Conservation (phyloP, 37 sponge, comb jelly and placozoan genomes). For the Cladorhizidae sp. region DNA sequence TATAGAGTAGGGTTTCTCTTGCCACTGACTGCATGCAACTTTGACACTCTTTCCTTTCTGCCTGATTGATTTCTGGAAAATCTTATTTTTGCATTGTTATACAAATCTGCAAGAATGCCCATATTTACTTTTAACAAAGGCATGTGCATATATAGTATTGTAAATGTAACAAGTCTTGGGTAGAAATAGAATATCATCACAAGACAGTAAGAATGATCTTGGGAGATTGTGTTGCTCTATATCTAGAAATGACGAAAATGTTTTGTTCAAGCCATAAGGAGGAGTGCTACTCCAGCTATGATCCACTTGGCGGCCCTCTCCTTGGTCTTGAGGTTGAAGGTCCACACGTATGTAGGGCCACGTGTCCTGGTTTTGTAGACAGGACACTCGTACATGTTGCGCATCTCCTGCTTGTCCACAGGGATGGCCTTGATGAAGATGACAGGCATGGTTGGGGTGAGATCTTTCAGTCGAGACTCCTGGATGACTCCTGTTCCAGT, state of each 20-base stretch:
- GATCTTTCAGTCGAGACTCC: slow-evolving; percentile 94
- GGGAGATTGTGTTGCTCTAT: no score
- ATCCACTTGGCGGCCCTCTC: slow-evolving; percentile 97
- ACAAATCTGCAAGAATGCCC: no score
- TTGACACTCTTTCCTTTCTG: no score
- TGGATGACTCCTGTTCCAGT: slow-evolving; percentile 89
- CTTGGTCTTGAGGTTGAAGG: slow-evolving; percentile 99
- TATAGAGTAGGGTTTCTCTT: no score
- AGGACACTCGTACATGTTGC: slow-evolving; percentile 97
- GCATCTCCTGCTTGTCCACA: slow-evolving; percentile 94
- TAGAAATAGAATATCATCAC: neutral
- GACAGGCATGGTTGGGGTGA: slow-evolving; percentile 93
- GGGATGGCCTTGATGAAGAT: slow-evolving; percentile 96
- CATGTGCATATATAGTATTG: no score
- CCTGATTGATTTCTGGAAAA: no score
- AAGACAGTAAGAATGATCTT: neutral
- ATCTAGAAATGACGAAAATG: neutral
- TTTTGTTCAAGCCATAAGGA: slow-evolving; percentile 48
- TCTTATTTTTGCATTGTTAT: no score
- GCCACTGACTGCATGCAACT: no score
- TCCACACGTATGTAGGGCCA: slow-evolving; percentile 98
- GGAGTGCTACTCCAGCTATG: slow-evolving; percentile 94
- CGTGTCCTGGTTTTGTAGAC: slow-evolving; percentile 96
- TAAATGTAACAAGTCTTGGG: no score
- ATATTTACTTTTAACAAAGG: no score